Evolutionary conservation across 1,140 invertebrate genomes (phyloP), one percentile per base, ranked within the genome.

Genomic region (Antheraea pernyi): DNA sequence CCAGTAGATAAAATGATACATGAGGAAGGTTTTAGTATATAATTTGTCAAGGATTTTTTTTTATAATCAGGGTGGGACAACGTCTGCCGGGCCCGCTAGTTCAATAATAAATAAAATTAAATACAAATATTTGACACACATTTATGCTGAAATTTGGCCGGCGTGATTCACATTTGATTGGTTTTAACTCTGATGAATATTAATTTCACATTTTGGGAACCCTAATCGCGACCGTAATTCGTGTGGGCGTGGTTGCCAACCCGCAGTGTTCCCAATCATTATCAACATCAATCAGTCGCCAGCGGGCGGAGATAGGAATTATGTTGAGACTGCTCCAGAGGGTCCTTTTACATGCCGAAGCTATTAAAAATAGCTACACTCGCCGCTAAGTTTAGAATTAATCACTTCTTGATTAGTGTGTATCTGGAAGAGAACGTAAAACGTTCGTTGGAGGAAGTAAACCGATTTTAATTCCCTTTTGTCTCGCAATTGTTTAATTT

Each of bases 171-270:
- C 4, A 30, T 30, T 42, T 7, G 11, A 42, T 42, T 42, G 2
- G 11, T 42, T 42, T 7, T n/a, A n/a, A n/a, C 3, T 42, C 8
- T 42, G 7, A 7, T 11, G 11, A 42, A 4, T 9, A 11, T 42
- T 3, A 4, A 11, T 42, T 42, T 42, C 11, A 42, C 2, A 42
- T 8, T n/a, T 42, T 42, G 39, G 13, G 58, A 53, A 16, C 46
- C 65, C 69, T 68, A 53, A 36, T 65, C 63, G 64, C 19, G 67
- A 69, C 71, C 63, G 62, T 63, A 53, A 53, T 53, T 39, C 37
- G 60, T 63, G 67, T 65, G 58, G 71, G 67, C 64, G 67, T 67
- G 46, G 67, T 53, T 19, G 46, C 64, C 18, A 42, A 39, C 19
- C 64, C 64, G 64, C 42, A 42, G n/a, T 46, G 64, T 42, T 65